Conservation (phyloP, 2,888 invertebrate genomes). For the Cosmia pyralina region DNA sequence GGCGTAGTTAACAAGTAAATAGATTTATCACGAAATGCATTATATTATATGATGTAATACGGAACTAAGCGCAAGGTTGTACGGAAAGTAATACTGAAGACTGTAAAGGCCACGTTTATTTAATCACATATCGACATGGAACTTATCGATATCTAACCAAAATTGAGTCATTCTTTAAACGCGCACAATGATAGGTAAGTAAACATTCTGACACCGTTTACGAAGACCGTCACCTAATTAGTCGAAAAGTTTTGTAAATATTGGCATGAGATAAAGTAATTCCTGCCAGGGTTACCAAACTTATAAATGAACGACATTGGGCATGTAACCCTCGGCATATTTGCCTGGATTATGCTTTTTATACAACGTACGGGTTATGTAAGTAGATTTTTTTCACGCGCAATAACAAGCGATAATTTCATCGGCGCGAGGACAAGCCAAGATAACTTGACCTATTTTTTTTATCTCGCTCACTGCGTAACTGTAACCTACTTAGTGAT, state of each 20-base stretch:
- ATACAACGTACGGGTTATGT: constrained; percentile 73
- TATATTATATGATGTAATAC: constrained; percentile 86
- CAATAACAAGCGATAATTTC: constrained; percentile 87
- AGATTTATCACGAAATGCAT: constrained; percentile 78
- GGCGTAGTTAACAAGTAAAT: constrained; percentile 74
- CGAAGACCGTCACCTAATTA: constrained; percentile 66
- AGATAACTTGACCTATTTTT: constrained; percentile 90
- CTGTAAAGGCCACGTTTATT: constrained; percentile 80
- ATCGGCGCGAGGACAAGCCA: constrained; percentile 87
- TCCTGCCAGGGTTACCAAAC: constrained; percentile 58
- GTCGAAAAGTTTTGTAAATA: constrained; percentile 59
- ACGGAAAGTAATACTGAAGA: constrained; percentile 83
- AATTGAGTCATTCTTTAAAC: constrained; percentile 60
- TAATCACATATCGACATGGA: constrained; percentile 50
- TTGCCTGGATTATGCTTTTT: constrained; percentile 64
- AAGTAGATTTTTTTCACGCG: constrained; percentile 81
- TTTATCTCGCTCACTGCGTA: constrained; percentile 86
- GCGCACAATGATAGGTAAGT: constrained; percentile 38
- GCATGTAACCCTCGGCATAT: constrained; percentile 59
- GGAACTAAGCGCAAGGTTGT: constrained; percentile 85
- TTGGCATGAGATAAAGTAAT: constrained; percentile 57
- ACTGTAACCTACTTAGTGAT: constrained; percentile 86
- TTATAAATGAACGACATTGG: constrained; percentile 64
- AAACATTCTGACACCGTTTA: constrained; percentile 31
- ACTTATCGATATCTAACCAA: constrained; percentile 49